These are phyloP conservation scores for Centropus bengalensis DNA, from an alignment of 2,113 vertebrate species.

Conservation along the genomic window DNA sequence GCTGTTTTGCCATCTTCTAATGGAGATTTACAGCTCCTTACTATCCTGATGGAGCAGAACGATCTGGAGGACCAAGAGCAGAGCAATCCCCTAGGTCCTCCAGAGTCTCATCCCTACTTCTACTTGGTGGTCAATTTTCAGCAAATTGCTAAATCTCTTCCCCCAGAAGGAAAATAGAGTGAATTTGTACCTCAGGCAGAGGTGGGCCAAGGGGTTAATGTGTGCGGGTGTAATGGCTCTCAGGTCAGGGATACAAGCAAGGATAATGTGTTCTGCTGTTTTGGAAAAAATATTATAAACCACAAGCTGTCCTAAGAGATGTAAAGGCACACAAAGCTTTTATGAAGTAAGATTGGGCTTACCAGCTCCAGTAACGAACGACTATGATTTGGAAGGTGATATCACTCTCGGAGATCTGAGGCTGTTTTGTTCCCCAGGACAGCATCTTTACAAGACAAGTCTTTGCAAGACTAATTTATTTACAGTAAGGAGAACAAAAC, in stretches of 20 bases:
- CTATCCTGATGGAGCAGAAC: neutral
- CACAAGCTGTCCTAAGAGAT: neutral
- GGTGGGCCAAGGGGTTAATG: neutral
- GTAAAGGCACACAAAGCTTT: neutral
- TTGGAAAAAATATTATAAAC: slow-evolving; percentile 16
- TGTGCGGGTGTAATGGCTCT: neutral
- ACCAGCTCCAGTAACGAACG: neutral
- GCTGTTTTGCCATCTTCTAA: neutral
- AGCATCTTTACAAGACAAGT: neutral
- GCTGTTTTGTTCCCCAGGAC: neutral
- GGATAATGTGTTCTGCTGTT: neutral
- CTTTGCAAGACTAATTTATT: neutral
- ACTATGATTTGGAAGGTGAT: neutral
- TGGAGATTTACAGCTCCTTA: neutral
- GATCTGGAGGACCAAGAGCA: neutral
- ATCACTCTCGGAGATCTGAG: neutral
- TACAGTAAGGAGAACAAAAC: neutral
- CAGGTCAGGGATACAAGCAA: neutral
- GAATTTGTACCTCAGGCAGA: neutral
- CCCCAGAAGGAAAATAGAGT: neutral
- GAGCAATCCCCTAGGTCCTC: neutral
- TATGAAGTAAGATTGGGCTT: neutral
- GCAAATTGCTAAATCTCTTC: neutral
- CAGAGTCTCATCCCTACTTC: neutral
- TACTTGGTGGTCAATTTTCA: neutral